Evolutionary conservation across 1,140 invertebrate genomes (phyloP).

Genomic region (Zaprionus davidi): DNA sequence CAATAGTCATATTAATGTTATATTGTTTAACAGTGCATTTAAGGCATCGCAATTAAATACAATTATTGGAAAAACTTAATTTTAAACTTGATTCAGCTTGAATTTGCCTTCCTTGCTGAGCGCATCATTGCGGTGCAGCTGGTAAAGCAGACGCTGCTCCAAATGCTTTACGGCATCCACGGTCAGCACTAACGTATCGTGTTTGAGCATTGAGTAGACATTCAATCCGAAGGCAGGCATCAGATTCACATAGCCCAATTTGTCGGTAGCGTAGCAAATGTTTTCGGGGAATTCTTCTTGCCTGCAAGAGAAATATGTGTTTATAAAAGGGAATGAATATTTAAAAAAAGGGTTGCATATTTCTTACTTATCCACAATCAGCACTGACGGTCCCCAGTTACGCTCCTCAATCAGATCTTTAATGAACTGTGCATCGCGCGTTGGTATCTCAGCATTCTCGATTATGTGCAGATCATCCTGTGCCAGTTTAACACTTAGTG

Average conservation of each 20-base stretch:
- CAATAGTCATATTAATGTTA: slow-evolving; percentile 10
- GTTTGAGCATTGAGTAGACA: slow-evolving; percentile 97
- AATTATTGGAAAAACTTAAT: slow-evolving; percentile 37
- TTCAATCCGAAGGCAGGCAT: slow-evolving; percentile 97
- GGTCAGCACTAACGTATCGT: slow-evolving; percentile 96
- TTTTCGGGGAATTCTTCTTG: slow-evolving; percentile 94
- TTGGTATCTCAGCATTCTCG: slow-evolving; percentile 93
- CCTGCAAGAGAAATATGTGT: slow-evolving; percentile 84
- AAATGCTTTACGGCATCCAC: slow-evolving; percentile 92
- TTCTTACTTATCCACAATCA: slow-evolving; percentile 95
- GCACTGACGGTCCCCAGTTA: slow-evolving; percentile 97
- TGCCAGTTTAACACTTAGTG: slow-evolving; percentile 95
- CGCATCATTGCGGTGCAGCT: slow-evolving; percentile 89
- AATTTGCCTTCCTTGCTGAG: slow-evolving; percentile 84
- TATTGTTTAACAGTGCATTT: slow-evolving; percentile 51
- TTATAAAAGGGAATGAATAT: too few relatives aligned
- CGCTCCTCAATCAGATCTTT: slow-evolving; percentile 92
- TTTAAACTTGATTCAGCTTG: slow-evolving; percentile 85
- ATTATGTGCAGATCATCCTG: slow-evolving; percentile 98
- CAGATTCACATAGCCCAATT: slow-evolving; percentile 93
- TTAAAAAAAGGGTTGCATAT: too few relatives aligned
- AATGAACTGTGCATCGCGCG: slow-evolving; percentile 92
- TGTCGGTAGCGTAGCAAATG: slow-evolving; percentile 91
- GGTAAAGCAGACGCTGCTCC: slow-evolving; percentile 93
- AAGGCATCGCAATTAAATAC: slow-evolving; percentile 33